Base-by-base conservation (phyloP, 2,888 invertebrate genomes). In the Calliopum simillimum region DNA sequence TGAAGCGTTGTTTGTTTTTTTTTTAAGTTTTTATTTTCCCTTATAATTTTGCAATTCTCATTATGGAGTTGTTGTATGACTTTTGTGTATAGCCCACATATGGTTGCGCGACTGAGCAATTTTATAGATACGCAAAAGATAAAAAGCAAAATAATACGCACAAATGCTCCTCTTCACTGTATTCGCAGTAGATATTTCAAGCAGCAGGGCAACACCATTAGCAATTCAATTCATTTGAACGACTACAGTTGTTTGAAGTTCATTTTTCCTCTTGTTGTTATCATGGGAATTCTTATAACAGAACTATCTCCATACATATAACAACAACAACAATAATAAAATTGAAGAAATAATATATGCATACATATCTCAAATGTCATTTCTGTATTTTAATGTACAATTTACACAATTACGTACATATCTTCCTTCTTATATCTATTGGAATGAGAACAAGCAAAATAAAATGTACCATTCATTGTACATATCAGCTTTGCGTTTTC, bases 311-410 rank as follows among this genome's bases (percentile, higher is more conserved):
- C n/a, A n/a, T n/a, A 33, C 33, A n/a, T 33, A 33, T 33, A 33
- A 8, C 59, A 61, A n/a, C 61, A n/a, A 46, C 25, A 33, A 47
- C 62, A 21, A 63, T 49, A 63, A 63, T 23, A 63, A 63, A 63
- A 49, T 23, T 16, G 16, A 21, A 25, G 33, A 63, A 63, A 63
- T 63, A 25, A 59, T 59, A 43, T 59, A n/a, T n/a, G n/a, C n/a
- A n/a, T n/a, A n/a, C n/a, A n/a, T n/a, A 59, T 59, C 59, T 59
- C 59, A 41, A 59, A 59, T 59, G 43, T 59, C 59, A 59, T 59
- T 59, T 59, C n/a, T 41, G 41, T 59, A 59, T 59, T 1, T 43
- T 59, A 59, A 59, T 59, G 59, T 59, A 33, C 33, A 33, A 33
- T 41, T 41, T 59, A 33, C 58, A 25, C 58, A 25, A 58, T 16